A percentile compares a stretch with the other conserved stretches of the same genome.
phyloP scores from a whole-genome alignment of 2,888 invertebrate genomes.

The Marasmarcha lunaedactyla region DNA sequence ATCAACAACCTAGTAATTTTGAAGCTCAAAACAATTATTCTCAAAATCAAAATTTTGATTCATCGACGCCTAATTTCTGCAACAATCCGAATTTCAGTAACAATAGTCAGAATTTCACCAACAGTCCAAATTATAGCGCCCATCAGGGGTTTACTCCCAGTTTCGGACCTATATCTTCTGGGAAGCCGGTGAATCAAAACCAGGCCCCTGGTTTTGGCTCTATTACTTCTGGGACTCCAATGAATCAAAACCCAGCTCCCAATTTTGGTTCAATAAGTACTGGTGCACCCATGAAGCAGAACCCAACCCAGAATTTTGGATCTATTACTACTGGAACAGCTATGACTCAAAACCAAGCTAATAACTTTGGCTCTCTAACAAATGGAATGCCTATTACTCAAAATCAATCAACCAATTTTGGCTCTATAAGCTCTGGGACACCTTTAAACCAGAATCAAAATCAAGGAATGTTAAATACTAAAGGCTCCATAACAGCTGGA shows the following conservation, averaged over 20 bases:
- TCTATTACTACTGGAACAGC: too few relatives aligned
- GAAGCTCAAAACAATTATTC: too few relatives aligned
- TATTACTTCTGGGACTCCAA: too few relatives aligned
- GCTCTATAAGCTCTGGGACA: not conserved
- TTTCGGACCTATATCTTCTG: too few relatives aligned
- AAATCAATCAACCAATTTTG: not conserved
- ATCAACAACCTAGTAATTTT: too few relatives aligned
- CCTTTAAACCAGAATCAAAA: too few relatives aligned
- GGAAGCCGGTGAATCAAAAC: too few relatives aligned
- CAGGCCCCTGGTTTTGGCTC: not conserved
- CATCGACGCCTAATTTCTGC: not conserved
- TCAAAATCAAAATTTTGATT: too few relatives aligned
- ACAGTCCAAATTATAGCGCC: not conserved
- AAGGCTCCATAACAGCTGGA: constrained; percentile 34
- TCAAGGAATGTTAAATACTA: too few relatives aligned
- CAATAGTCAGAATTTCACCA: not conserved
- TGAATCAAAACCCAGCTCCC: not conserved
- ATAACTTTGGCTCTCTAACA: too few relatives aligned
- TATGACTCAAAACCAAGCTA: too few relatives aligned
- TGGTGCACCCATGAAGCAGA: too few relatives aligned
- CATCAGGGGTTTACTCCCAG: not conserved
- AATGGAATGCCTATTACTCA: not conserved
- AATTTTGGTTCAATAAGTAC: not conserved
- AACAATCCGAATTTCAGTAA: not conserved
- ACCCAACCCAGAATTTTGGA: not conserved